These are phyloP conservation scores for Tinea semifulvella DNA, from an alignment of 2,888 invertebrate species.

Conservation along the genomic window DNA sequence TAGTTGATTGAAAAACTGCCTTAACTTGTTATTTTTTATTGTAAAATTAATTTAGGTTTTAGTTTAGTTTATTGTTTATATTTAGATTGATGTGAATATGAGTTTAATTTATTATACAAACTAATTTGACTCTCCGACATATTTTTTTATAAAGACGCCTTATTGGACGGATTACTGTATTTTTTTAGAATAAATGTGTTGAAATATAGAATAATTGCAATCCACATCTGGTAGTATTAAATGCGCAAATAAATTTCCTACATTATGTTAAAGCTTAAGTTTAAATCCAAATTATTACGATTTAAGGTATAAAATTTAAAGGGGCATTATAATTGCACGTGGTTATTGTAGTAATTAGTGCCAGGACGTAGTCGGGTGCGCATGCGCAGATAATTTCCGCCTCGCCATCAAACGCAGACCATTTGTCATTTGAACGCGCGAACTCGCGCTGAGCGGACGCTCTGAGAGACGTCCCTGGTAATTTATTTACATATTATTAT, in stretches of 20 bases:
- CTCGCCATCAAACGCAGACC: conserved; percentile 59
- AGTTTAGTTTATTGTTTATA: neutral
- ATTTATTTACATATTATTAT: conserved; percentile 62
- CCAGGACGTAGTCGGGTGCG: conserved; percentile 56
- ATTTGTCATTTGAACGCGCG: conserved; percentile 63
- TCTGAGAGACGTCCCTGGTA: conserved; percentile 43
- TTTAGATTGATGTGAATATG: neutral
- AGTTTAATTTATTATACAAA: too few relatives aligned
- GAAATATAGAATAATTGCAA: neutral
- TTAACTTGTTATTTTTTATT: conserved; percentile 41
- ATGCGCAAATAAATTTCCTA: conserved; percentile 57
- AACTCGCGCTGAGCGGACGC: conserved; percentile 54
- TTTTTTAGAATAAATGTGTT: neutral
- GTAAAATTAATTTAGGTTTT: conserved; percentile 5
- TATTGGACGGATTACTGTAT: too few relatives aligned
- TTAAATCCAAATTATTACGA: conserved; percentile 26
- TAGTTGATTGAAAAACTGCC: conserved; percentile 55
- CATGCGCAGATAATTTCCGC: conserved; percentile 65
- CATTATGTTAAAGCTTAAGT: conserved; percentile 35
- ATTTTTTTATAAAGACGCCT: too few relatives aligned
- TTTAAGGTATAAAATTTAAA: conserved; percentile 30
- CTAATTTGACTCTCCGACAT: too few relatives aligned
- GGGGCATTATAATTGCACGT: conserved; percentile 3
- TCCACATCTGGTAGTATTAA: conserved; percentile 27
- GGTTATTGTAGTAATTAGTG: conserved; percentile 45